phyloP scores from a whole-genome alignment of 2,113 vertebrate genomes.

The Haemorhous mexicanus region DNA sequence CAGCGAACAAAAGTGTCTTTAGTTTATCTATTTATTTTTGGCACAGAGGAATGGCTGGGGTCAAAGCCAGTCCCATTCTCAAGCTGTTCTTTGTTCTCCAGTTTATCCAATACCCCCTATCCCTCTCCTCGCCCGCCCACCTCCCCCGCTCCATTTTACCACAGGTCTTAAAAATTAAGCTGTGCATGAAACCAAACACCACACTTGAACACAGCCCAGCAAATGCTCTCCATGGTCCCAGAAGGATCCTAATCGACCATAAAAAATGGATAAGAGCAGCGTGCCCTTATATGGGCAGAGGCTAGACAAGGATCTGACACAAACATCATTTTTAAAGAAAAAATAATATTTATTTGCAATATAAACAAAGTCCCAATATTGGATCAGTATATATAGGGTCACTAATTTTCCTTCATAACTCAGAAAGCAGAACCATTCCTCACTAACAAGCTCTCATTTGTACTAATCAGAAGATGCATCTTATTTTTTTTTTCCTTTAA shows the following conservation, averaged over 20 bases:
- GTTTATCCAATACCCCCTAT: conserved; percentile 34
- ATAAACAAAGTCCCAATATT: conserved; percentile 96
- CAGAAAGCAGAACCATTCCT: conserved; percentile 86
- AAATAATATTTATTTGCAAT: conserved; percentile 99
- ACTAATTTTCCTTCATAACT: conserved; percentile 91
- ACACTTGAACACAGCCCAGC: conserved; percentile 29
- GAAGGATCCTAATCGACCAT: not conserved
- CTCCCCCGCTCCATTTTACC: conserved; percentile 26
- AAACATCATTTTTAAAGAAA: conserved; percentile 85
- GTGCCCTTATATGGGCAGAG: conserved; percentile 3
- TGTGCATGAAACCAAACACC: conserved; percentile 48
- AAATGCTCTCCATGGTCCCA: conserved; percentile 35
- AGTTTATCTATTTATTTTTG: conserved; percentile 12
- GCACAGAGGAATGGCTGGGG: not conserved
- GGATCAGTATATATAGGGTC: conserved; percentile 84
- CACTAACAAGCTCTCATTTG: conserved; percentile 83
- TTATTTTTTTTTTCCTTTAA: conserved; percentile 66
- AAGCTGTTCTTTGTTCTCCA: conserved; percentile 18
- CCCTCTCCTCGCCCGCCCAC: not conserved
- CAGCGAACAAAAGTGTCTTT: not conserved
- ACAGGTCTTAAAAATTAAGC: conserved; percentile 61
- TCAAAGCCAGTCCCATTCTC: conserved; percentile 11
- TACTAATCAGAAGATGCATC: conserved; percentile 83
- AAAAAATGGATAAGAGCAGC: not conserved
- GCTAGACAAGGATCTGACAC: conserved; percentile 52